phyloP scores from a whole-genome alignment of 2,113 vertebrate genomes.

The Scytalopus superciliaris region DNA sequence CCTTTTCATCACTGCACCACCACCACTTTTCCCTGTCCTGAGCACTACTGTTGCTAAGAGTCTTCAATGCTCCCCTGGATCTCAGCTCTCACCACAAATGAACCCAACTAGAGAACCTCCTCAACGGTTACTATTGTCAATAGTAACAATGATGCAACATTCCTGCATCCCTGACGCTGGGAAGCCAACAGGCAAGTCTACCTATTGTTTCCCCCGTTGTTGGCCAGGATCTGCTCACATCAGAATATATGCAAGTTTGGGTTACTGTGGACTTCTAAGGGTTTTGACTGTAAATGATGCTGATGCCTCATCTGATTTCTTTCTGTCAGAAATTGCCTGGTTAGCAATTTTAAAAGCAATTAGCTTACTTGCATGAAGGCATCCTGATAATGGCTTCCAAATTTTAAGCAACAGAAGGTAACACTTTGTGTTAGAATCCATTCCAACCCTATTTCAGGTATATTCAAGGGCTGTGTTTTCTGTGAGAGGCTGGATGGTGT shows the following conservation, averaged over 20 bases:
- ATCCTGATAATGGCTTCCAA: neutral
- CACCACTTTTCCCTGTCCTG: neutral
- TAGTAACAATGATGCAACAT: neutral
- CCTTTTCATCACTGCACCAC: neutral
- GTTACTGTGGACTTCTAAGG: neutral
- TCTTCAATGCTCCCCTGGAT: neutral
- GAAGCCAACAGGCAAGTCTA: neutral
- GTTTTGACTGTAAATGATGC: neutral
- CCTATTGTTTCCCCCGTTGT: accelerated
- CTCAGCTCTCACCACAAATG: neutral
- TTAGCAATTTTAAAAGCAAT: neutral
- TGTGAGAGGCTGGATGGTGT: neutral
- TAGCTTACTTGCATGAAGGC: neutral
- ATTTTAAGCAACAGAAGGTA: neutral
- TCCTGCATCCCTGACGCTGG: neutral
- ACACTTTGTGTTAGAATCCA: neutral
- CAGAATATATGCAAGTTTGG: neutral
- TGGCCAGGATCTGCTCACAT: neutral
- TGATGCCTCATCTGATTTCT: neutral
- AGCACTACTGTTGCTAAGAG: neutral
- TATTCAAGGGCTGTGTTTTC: neutral
- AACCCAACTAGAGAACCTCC: neutral
- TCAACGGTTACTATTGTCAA: neutral
- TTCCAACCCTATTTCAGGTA: neutral
- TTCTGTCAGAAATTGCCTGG: neutral